Evolutionary conservation across 2,888 invertebrate species (phyloP), one percentile per base, ranked within the genome.

Genomic region (Bhutanitis thaidina): DNA sequence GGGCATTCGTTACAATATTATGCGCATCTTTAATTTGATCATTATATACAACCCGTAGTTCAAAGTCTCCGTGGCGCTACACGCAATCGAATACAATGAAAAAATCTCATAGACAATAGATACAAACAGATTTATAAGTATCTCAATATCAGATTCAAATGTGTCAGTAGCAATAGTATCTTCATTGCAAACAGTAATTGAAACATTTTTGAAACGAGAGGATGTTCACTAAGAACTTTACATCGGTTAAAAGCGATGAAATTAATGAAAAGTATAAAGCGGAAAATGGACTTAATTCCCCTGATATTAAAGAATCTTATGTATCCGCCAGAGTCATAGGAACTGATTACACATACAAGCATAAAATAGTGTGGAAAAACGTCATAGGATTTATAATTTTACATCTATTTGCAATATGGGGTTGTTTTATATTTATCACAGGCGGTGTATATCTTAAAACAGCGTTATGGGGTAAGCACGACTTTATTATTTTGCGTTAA

Each of bases 321-420:
- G 39, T 60, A 43, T 43, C 54, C 1, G 56, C 58, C 5, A 78
- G 69, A 58, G 52, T 54, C 15, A 73, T 80, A 32, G 79, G 77
- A 43, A 80, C 80, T 0, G 81, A 81, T 63, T 73, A 67, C 49
- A 61, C 67, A 0, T 79, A 71, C 49, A 76, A 14, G 25, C 80
- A 91, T 89, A 55, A 90, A 68, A 83, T 93, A 10, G 93, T 93
- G 1, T 93, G 93, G 93, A 81, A 75, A 56, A 93, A 93, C 69
- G 91, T 84, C 0, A 84, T 93, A 13, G 92, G 91, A 29, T 93
- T 93, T 66, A 54, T 91, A 1, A 47, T 90, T 7, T 61, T 93
- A 41, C 93, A 93, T 67, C n/a, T 88, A 5, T 62, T 80, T 3
- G 91, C 85, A 0, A 3, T 90, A 12, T 90, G 90, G 71, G 91